Evolutionary conservation across 2,797 vertebrate species (phyloP).

Genomic region (Erpetoichthys calabaricus): DNA sequence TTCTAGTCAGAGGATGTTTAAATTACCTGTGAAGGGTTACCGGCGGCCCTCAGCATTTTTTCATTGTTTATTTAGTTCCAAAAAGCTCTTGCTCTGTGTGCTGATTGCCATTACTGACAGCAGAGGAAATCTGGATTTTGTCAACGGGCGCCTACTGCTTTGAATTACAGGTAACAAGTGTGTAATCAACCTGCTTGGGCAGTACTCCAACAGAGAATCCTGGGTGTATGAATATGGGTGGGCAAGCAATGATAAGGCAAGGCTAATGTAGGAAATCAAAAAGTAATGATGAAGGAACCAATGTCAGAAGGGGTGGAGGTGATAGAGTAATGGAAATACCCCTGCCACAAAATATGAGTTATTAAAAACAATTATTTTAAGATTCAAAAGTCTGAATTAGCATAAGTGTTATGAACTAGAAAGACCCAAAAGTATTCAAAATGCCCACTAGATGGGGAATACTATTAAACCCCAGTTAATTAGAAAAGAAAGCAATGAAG

Average conservation of each 20-base stretch:
- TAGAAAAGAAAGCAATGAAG: no score
- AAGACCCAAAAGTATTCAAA: no score
- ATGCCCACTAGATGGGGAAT: no score
- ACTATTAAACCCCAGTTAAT: no score
- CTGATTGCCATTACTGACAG: conserved; percentile 51
- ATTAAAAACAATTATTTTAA: no score
- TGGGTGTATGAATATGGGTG: conserved; percentile 21
- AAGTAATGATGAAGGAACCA: conserved; percentile 13
- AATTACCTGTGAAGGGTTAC: conserved; percentile 53
- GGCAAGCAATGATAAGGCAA: conserved; percentile 4
- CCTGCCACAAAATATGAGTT: no score
- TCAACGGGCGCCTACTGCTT: conserved; percentile 41
- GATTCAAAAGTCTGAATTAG: no score
- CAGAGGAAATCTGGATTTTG: conserved; percentile 50
- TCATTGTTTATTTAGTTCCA: conserved; percentile 54
- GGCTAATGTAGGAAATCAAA: conserved; percentile 25
- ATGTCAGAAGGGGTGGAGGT: no score
- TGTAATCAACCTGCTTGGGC: conserved; percentile 39
- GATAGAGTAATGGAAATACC: no score
- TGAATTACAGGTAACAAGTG: conserved; percentile 52
- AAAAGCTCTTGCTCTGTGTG: conserved; percentile 48
- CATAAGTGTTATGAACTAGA: no score
- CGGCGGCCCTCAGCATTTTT: conserved; percentile 47
- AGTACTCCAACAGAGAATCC: conserved; percentile 30
- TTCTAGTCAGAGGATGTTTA: conserved; percentile 47